These are phyloP conservation scores for Montipora capricornis DNA, from an alignment of 64 coral and sea anemone genomes.

Conservation along the genomic window DNA sequence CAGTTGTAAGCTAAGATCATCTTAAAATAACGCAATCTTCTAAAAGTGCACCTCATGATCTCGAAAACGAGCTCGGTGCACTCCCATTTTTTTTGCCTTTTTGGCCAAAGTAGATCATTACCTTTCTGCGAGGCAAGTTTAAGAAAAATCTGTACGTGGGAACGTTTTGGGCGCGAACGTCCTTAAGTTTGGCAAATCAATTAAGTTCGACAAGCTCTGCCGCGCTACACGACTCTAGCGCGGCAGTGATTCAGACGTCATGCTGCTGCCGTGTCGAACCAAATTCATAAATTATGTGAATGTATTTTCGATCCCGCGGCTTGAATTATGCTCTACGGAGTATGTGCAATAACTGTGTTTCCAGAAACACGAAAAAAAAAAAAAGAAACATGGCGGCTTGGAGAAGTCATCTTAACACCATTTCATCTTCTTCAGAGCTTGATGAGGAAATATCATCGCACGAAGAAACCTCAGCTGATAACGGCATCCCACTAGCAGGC, in stretches of 20 bases:
- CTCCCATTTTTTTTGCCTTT: no score
- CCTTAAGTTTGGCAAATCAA: conserved; percentile 17
- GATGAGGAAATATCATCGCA: not conserved
- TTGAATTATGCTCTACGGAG: conserved; percentile 5
- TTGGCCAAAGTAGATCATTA: no score
- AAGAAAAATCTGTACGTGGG: no score
- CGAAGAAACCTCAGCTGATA: not conserved
- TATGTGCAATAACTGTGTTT: conserved; percentile 17
- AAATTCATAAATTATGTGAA: conserved; percentile 48
- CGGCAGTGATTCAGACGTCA: conserved; percentile 37
- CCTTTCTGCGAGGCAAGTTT: no score
- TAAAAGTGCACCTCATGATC: no score
- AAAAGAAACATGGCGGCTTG: not conserved
- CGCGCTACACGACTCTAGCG: not conserved
- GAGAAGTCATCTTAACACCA: not conserved
- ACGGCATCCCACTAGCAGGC: not conserved
- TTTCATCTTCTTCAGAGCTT: not conserved
- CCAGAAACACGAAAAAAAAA: not conserved
- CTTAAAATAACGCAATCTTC: no score
- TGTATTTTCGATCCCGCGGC: conserved; percentile 35
- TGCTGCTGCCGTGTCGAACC: conserved; percentile 27
- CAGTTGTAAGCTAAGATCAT: no score
- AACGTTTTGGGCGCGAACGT: no score
- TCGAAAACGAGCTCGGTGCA: no score
- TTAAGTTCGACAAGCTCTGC: conserved; percentile 48